Conservation (phyloP, 2,113 vertebrate species). For the Acrocephalus kingi region DNA sequence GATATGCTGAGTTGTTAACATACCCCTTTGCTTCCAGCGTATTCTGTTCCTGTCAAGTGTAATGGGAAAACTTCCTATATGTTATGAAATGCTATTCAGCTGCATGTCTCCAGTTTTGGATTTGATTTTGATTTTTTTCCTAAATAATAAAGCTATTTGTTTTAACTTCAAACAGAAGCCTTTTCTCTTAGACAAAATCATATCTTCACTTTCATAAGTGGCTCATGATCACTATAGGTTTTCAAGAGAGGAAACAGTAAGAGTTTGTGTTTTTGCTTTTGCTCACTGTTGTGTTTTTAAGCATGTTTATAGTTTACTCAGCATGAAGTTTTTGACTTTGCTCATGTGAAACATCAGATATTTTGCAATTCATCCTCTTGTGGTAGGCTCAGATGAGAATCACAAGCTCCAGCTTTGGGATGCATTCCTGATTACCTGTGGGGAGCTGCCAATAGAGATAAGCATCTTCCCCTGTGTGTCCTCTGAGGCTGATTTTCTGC, state of each 20-base stretch:
- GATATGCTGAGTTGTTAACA: slow-evolving; percentile 55
- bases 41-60: slow-evolving; percentile 29
- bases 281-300: neutral
- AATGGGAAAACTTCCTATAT: slow-evolving; percentile 1
- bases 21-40: neutral
- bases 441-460: neutral
- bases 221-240: neutral
- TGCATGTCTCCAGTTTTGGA: neutral
- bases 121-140: neutral
- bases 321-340: neutral
- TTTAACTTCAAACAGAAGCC: slow-evolving; percentile 1
- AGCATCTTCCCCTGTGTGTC: neutral
- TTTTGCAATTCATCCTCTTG: neutral
- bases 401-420: neutral
- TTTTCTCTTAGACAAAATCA: neutral
- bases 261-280: neutral
- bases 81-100: neutral
- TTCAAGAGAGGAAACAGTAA: neutral
- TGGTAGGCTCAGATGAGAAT: neutral
- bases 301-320: slow-evolving; percentile 11
- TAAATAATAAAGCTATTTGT: neutral
- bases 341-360: neutral
- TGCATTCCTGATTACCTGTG: neutral
- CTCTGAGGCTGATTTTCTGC: neutral
- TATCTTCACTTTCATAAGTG: neutral